Base-by-base conservation (phyloP, 2,797 vertebrate species). In the Ambastaia sidthimunki region DNA sequence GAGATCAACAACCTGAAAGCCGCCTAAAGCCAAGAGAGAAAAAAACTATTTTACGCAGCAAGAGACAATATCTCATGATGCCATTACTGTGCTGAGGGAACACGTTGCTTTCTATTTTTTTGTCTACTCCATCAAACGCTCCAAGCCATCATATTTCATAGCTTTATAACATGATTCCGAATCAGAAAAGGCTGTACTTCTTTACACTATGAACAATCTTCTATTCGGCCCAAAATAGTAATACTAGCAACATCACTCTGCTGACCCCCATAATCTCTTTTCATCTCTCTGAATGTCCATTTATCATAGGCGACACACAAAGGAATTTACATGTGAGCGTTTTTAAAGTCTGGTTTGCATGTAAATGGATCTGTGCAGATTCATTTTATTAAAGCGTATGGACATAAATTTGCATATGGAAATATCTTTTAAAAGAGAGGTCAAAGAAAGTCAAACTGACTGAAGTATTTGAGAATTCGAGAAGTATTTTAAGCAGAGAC, bases 1-100 rank as follows among this genome's bases (percentile, higher is more conserved):
- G 34, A 69, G 75, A 80, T 80, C 74, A 83, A 78, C 74, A 68
- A 81, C 81, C 74, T 80, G 74, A 76, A 81, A 83, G 75, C 28
- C 3, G 74, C 81, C 81, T 67, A 78, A 75, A 85, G 78, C 69
- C 3, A 48, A 74, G 63, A 68, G 19, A 70, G 31, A 72, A 59
- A 73, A 75, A 52, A 65, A 48, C 55, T 71, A 52, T 65, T 50
- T 57, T 75, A 80, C 69, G 15, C 72, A 48, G 60, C 48, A 57
- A 83, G 55, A 65, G 59, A 62, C 59, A 81, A 80, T 28, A 74
- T 74, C 57, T 78, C 50, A 48, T 31, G 41, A 31, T 62, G 28
- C 57, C 54, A 74, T 81, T 81, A 78, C 52, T 71, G 59, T 71
- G 37, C 69, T 77, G 71, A 77, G 73, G 52, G 65, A 65, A 72